Percentiles rank a stretch among this genome's conserved stretches.
Evolutionary conservation across 2,797 vertebrate species (phyloP).

Genomic region (Scyliorhinus canicula): DNA sequence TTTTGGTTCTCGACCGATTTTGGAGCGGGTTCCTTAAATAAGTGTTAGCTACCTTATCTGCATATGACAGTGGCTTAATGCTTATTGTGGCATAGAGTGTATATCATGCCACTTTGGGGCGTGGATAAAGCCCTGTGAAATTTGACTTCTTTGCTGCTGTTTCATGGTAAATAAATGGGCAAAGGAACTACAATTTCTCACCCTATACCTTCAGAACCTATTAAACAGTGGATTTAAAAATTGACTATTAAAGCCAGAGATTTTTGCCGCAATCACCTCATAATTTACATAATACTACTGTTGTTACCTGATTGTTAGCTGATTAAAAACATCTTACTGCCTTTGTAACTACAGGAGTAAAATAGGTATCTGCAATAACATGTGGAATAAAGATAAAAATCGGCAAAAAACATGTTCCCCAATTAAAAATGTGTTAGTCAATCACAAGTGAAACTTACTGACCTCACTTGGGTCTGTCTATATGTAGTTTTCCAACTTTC

Average conservation of each 20-base stretch:
- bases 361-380: background rate
- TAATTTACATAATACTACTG: background rate
- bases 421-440: background rate
- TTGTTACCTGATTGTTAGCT: background rate
- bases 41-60: background rate
- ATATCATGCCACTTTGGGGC: too few relatives aligned
- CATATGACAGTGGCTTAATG: background rate
- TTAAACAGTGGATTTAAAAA: background rate
- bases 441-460: background rate
- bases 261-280: background rate
- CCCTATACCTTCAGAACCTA: background rate
- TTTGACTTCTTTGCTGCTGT: background rate
- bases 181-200: background rate
- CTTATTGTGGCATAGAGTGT: background rate
- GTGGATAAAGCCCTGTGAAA: too few relatives aligned
- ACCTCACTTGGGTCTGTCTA: background rate
- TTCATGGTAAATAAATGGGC: background rate
- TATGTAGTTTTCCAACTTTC: background rate
- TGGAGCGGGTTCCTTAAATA: background rate
- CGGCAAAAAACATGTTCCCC: background rate
- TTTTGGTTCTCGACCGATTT: background rate
- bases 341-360: background rate
- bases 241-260: background rate
- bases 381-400: background rate
- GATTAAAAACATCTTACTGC: background rate